Conservation (phyloP, 2,113 vertebrate species). For the Leptobrachium leishanense region DNA sequence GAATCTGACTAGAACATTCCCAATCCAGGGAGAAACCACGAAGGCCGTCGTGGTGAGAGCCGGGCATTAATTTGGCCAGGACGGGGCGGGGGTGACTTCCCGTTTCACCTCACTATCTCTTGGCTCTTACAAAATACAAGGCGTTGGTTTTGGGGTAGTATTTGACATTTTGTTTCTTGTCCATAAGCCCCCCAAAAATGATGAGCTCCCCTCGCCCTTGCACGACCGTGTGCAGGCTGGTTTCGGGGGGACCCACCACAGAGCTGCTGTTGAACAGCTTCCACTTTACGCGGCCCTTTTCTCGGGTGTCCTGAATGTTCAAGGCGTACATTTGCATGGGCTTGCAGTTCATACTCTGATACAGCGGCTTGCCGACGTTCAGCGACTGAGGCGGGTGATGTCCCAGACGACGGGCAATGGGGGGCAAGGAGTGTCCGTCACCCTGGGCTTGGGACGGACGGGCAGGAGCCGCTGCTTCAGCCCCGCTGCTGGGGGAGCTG, state of each 20-base stretch:
- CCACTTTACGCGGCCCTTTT: constrained; percentile 83
- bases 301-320: constrained; percentile 85
- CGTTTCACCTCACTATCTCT: constrained; percentile 81
- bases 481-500: constrained; percentile 68
- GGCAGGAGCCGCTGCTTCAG: constrained; percentile 58
- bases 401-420: constrained; percentile 90
- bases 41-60: constrained; percentile 46
- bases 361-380: constrained; percentile 94
- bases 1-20: constrained; percentile 58
- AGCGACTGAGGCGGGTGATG: constrained; percentile 96
- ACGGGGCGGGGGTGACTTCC: not conserved
- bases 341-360: constrained; percentile 98
- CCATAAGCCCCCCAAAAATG: constrained; percentile 96
- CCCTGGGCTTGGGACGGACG: constrained; percentile 63
- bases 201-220: constrained; percentile 95
- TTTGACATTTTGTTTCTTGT: constrained; percentile 99
- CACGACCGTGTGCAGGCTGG: constrained; percentile 95
- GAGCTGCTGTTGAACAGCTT: constrained; percentile 83
- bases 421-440: constrained; percentile 85
- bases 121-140: constrained; percentile 98
- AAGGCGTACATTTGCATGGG: constrained; percentile 99
- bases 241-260: constrained; percentile 91
- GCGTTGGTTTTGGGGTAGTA: constrained; percentile 99
- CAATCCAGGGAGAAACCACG: constrained; percentile 61
- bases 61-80: not conserved